Evolutionary conservation across 2,888 invertebrate species (phyloP).

Genomic region (Cephus spinipes): DNA sequence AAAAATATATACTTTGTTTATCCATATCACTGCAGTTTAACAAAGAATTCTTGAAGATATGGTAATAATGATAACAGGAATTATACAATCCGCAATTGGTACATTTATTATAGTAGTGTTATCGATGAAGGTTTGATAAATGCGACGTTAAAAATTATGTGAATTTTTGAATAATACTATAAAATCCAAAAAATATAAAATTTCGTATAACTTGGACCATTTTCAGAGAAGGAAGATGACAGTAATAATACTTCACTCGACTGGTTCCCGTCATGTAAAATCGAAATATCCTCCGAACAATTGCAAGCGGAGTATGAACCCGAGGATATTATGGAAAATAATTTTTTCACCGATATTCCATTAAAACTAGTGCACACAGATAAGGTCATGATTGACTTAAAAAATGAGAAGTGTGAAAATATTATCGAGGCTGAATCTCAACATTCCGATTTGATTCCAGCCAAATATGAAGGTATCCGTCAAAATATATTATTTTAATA

Average conservation of each 20-base stretch:
- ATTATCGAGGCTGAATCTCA: conserved; percentile 72
- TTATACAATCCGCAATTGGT: neutral
- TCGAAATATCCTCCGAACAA: conserved; percentile 35
- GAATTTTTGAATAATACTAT: neutral
- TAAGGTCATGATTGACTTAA: conserved; percentile 47
- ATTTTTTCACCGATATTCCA: conserved; percentile 27
- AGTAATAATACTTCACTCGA: neutral
- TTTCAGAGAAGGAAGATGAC: neutral
- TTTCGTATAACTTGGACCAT: neutral
- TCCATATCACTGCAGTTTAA: neutral
- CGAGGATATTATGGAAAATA: conserved; percentile 36
- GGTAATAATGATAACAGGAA: neutral
- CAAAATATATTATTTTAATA: conserved; percentile 9
- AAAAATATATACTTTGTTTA: neutral
- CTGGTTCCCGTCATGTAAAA: conserved; percentile 29
- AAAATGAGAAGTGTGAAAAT: conserved; percentile 58
- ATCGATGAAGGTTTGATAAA: neutral
- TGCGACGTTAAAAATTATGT: neutral
- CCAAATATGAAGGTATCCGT: conserved; percentile 81
- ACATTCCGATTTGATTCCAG: conserved; percentile 81
- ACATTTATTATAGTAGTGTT: neutral
- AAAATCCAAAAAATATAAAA: neutral
- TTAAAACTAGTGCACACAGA: conserved; percentile 51
- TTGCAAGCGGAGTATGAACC: conserved; percentile 26
- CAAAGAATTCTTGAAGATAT: neutral